Conservation (phyloP, 2,113 vertebrate genomes). For the Datnioides undecimradiatus region DNA sequence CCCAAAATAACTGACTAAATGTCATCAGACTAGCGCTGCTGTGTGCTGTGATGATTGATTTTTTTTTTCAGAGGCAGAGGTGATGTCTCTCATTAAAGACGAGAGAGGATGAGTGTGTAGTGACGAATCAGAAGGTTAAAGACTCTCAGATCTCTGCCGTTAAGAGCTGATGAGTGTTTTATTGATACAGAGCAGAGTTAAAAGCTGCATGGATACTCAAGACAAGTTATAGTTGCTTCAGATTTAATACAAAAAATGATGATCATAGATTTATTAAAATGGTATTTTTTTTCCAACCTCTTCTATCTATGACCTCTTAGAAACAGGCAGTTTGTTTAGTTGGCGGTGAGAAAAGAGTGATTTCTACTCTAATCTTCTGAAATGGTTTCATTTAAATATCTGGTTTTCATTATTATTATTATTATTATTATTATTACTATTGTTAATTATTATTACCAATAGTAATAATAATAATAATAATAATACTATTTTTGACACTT, state of each 20-base stretch:
- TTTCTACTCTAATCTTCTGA: not conserved
- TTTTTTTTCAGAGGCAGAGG: constrained; percentile 27
- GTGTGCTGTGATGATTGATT: constrained; percentile 33
- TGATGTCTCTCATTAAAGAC: constrained; percentile 60
- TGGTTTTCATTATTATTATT: too few species aligned
- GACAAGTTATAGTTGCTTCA: too few species aligned
- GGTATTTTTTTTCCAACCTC: too few species aligned
- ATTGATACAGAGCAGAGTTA: constrained; percentile 1
- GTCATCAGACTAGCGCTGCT: constrained; percentile 37
- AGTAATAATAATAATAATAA: too few species aligned
- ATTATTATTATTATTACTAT: too few species aligned
- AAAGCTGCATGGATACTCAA: not conserved
- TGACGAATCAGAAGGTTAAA: constrained; percentile 58
- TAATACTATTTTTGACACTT: too few species aligned
- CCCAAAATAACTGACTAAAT: constrained; percentile 72
- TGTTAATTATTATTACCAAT: too few species aligned
- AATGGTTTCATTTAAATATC: not conserved
- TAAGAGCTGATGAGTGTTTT: constrained; percentile 17
- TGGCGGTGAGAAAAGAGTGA: not conserved
- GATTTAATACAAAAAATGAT: too few species aligned
- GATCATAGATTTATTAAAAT: too few species aligned
- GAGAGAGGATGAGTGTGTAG: constrained; percentile 20
- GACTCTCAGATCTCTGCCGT: constrained; percentile 22
- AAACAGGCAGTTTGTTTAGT: not conserved
- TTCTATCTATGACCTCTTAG: not conserved